Evolutionary conservation across 2,888 invertebrate genomes (phyloP), one percentile per base, ranked within the genome.

Genomic region (Hirtodrosophila trivittata): DNA sequence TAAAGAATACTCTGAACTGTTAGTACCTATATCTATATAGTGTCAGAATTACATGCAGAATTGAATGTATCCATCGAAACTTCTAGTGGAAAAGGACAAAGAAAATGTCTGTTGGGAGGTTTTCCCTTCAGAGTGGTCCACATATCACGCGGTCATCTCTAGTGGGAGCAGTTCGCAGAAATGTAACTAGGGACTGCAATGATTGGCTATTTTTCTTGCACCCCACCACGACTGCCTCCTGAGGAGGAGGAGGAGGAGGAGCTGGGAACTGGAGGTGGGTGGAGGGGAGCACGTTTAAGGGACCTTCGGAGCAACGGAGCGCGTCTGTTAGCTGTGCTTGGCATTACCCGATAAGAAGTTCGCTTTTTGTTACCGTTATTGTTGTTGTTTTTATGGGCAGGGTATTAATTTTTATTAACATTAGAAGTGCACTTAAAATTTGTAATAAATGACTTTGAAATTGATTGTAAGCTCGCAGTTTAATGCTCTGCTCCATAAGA

Each of bases 381-480:
- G 37, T 51, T 38, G 18, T 14, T 32, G 21, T 14, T 26, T 16
- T 41, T 54, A 32, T 58, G 63, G 59, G 56, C 9, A 26, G 13
- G 3, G 60, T 55, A 63, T 83, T 83, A 83, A 83, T 78, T 86
- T 78, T 78, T 83, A 86, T 86, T 64, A 78, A 78, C 80, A 78
- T 75, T 86, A 59, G 71, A 60, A 63, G 64, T 59, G 84, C 86
- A 78, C 71, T 75, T 78, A 75, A 82, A 80, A 80, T 80, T 84
- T 86, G 84, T 86, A 57, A 83, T 72, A 86, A 86, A 83, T 86
- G 86, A 83, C 81, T 80, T 86, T 76, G 69, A 66, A 83, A 80
- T 86, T 80, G 84, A 80, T 78, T 83, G 67, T 63, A 78, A 78
- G 80, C 66, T 63, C 39, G 16, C 35, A 55, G 54, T 52, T 77